Conservation (phyloP, 2,888 invertebrate species). For the Tachina grossa region DNA sequence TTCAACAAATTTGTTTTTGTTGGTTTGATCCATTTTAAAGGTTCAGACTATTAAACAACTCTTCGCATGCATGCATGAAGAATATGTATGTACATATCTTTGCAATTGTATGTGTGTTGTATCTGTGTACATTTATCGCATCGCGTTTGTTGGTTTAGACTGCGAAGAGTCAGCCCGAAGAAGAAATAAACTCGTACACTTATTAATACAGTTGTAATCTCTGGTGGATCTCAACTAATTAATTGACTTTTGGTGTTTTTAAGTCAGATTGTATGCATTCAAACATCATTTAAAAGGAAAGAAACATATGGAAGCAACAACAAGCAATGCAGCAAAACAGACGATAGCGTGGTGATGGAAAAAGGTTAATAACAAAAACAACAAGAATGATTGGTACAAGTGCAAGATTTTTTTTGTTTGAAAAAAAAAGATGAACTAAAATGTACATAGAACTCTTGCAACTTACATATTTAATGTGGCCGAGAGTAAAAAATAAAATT, state of each 20-base stretch:
- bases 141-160: slow-evolving; percentile 39
- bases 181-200: slow-evolving; percentile 56
- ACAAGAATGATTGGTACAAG: neutral
- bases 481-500: neutral
- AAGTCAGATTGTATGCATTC: slow-evolving; percentile 65
- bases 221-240: slow-evolving; percentile 82
- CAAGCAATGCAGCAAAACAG: slow-evolving; percentile 1
- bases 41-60: slow-evolving; percentile 22
- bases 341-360: neutral
- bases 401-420: slow-evolving; percentile 1
- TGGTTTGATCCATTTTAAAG: slow-evolving; percentile 13
- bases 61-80: neutral
- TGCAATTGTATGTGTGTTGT: slow-evolving; percentile 7
- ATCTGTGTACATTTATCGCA: slow-evolving; percentile 12
- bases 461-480: neutral
- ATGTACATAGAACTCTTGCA: neutral
- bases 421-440: neutral
- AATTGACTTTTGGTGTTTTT: slow-evolving; percentile 83
- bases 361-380: neutral
- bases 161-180: neutral
- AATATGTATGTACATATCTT: too few relatives aligned
- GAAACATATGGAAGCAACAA: neutral
- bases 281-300: slow-evolving; percentile 61
- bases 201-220: slow-evolving; percentile 82
- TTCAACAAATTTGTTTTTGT: neutral